Evolutionary conservation across 2,113 vertebrate genomes (phyloP).

Genomic region (Actenoides hombroni): DNA sequence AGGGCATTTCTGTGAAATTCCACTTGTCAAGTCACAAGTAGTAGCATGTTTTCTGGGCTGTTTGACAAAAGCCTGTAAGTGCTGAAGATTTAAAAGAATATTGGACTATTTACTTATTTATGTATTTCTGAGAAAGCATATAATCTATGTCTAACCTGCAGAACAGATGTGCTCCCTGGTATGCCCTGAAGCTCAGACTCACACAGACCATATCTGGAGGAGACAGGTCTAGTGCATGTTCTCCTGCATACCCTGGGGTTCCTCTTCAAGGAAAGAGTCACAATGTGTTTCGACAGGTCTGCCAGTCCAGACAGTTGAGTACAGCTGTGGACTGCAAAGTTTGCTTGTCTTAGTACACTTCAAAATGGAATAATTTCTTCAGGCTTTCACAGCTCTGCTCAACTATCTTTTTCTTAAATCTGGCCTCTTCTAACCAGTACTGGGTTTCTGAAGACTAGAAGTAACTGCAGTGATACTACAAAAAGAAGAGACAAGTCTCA

Average conservation of each 20-base stretch:
- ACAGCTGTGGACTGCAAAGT: background rate
- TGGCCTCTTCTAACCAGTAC: background rate
- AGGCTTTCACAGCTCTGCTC: background rate
- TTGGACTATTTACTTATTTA: background rate
- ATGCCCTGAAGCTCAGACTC: accelerated
- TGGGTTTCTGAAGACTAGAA: background rate
- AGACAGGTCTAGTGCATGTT: accelerated
- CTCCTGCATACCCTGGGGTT: background rate
- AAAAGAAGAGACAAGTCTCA: background rate
- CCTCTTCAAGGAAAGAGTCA: background rate
- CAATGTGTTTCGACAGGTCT: background rate
- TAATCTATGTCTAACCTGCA: background rate
- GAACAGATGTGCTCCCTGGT: background rate
- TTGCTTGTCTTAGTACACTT: background rate
- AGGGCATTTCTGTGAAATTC: background rate
- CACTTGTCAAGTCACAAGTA: background rate
- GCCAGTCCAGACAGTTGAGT: background rate
- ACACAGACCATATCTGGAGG: background rate
- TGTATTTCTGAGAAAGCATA: background rate
- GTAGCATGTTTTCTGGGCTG: background rate
- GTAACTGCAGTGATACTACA: background rate
- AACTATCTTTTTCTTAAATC: background rate
- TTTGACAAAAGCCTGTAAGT: background rate
- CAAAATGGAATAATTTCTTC: background rate
- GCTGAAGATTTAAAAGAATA: background rate